Percentiles rank a stretch among this genome's conserved stretches.
These are phyloP conservation scores for Polydrusus tereticollis DNA, from an alignment of 2,888 invertebrate species.

Conservation along the genomic window DNA sequence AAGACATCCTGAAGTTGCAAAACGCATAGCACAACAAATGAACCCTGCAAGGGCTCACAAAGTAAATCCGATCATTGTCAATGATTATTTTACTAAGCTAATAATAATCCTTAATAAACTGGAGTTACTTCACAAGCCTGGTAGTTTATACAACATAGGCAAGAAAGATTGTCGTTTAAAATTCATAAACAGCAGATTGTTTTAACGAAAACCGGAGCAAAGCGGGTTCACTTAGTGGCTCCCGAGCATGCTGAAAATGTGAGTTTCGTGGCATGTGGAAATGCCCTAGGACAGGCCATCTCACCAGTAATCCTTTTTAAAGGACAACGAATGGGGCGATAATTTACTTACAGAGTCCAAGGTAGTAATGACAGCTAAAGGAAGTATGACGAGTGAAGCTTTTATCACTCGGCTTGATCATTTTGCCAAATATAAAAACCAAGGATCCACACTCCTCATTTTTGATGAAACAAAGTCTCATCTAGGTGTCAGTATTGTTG, in stretches of 20 bases:
- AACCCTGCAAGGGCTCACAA: slow-evolving; percentile 57
- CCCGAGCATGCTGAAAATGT: slow-evolving; percentile 58
- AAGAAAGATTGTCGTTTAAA: slow-evolving; percentile 53
- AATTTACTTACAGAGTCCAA: slow-evolving; percentile 53
- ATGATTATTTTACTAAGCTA: slow-evolving; percentile 48
- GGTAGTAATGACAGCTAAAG: slow-evolving; percentile 55
- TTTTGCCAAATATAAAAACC: no score
- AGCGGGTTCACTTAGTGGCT: slow-evolving; percentile 56
- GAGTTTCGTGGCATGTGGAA: slow-evolving; percentile 58
- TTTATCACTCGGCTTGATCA: background rate
- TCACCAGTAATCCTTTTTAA: no score
- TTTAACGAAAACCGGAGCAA: slow-evolving; percentile 54
- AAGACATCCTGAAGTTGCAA: no score
- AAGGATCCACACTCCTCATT: background rate
- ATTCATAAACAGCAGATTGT: slow-evolving; percentile 54
- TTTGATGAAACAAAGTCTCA: background rate
- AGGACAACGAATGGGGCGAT: slow-evolving; percentile 50
- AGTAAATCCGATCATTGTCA: slow-evolving; percentile 44
- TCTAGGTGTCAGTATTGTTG: background rate
- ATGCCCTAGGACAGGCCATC: slow-evolving; percentile 24
- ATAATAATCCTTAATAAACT: slow-evolving; percentile 49
- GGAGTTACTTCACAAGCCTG: slow-evolving; percentile 51
- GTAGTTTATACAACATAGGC: slow-evolving; percentile 57
- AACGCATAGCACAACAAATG: slow-evolving; percentile 51
- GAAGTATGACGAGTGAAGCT: slow-evolving; percentile 55